These are phyloP conservation scores for Verasper variegatus DNA, from an alignment of 2,113 vertebrate species.

Conservation along the genomic window DNA sequence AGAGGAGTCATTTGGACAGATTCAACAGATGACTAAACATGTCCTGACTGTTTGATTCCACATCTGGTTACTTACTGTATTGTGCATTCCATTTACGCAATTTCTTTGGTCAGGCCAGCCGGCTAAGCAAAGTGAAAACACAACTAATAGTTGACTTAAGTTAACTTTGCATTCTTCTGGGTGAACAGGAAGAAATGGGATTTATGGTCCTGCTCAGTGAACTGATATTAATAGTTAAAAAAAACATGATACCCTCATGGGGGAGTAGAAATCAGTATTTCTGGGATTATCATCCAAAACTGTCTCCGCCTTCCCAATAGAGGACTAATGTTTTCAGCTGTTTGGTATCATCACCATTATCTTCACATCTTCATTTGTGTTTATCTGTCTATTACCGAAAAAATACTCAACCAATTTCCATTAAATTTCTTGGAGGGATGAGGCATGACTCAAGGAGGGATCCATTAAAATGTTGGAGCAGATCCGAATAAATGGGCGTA, in stretches of 20 bases:
- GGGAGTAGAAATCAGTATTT: constrained; percentile 9
- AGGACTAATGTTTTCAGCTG: no score
- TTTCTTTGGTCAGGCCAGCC: constrained; percentile 1
- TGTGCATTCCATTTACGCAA: constrained; percentile 24
- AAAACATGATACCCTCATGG: not conserved
- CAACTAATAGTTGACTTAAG: no score
- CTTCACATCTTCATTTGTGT: no score
- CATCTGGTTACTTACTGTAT: constrained; percentile 20
- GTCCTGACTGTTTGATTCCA: constrained; percentile 48
- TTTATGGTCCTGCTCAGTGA: not conserved
- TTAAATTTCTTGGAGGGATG: no score
- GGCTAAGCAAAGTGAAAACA: not conserved
- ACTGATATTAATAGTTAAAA: not conserved
- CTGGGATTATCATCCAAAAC: not conserved
- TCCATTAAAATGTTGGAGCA: no score
- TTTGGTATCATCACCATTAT: no score
- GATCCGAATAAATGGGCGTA: no score
- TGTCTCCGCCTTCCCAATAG: no score
- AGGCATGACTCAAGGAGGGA: no score
- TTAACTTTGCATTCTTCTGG: constrained; percentile 1
- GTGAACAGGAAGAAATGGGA: constrained; percentile 5
- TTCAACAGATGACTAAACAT: constrained; percentile 46
- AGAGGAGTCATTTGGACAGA: constrained; percentile 44
- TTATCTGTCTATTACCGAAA: no score
- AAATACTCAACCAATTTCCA: no score